Conservation (phyloP, 2,113 vertebrate genomes). For the Ivindomyrus marchei region DNA sequence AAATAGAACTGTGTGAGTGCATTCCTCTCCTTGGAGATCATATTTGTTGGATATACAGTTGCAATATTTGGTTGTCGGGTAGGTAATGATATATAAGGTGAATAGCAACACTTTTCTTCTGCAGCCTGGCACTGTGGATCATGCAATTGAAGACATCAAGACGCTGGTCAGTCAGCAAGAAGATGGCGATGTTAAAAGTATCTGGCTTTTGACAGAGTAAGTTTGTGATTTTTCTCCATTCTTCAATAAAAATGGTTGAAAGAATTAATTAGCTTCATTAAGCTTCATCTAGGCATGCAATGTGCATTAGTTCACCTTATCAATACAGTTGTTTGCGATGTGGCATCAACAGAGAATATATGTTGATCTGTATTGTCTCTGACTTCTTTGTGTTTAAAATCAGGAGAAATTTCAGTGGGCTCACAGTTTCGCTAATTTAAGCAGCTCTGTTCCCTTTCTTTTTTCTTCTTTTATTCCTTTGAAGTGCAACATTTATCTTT, state of each 20-base stretch:
- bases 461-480: neutral
- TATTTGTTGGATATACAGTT: neutral
- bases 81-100: neutral
- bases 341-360: neutral
- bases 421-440: neutral
- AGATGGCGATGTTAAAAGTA: neutral
- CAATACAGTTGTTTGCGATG: neutral
- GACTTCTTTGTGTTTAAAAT: neutral
- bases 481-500: too few relatives aligned
- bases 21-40: neutral
- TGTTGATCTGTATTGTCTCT: neutral
- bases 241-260: neutral
- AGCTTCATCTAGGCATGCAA: neutral
- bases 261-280: neutral
- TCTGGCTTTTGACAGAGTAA: conserved; percentile 16
- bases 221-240: neutral
- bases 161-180: conserved; percentile 2
- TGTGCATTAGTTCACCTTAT: neutral
- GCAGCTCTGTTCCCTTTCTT: neutral
- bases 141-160: conserved; percentile 10
- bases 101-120: neutral
- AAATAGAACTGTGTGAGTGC: neutral
- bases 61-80: neutral
- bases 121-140: conserved; percentile 14
- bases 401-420: neutral